These are phyloP conservation scores for Leuciscus idus DNA, from an alignment of 2,113 vertebrate species.

Conservation along the genomic window DNA sequence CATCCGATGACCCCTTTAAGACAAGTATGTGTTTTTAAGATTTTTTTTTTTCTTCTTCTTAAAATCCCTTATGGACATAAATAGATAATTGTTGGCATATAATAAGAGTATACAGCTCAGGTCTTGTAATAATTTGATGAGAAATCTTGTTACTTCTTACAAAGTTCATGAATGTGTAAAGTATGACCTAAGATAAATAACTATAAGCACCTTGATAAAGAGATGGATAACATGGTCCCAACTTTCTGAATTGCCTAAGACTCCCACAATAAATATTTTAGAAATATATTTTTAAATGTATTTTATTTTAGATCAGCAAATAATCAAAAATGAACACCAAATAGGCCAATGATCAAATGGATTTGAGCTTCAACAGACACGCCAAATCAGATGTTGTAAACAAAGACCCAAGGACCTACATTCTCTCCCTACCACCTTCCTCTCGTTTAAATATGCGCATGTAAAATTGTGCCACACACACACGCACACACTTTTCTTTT, in stretches of 20 bases:
- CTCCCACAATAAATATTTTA: conserved; percentile 76
- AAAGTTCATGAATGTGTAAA: conserved; percentile 42
- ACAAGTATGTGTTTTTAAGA: too few relatives aligned
- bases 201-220: conserved; percentile 68
- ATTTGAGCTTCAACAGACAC: conserved; percentile 70
- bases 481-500: conserved; percentile 65
- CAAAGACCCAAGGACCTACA: conserved; percentile 75
- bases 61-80: background rate
- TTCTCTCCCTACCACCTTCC: conserved; percentile 63
- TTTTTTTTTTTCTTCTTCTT: too few relatives aligned
- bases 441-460: conserved; percentile 73
- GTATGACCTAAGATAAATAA: conserved; percentile 62
- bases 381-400: conserved; percentile 73
- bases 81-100: background rate
- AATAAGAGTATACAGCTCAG: background rate
- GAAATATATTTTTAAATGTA: background rate
- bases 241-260: conserved; percentile 63
- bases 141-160: background rate
- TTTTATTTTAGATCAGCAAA: conserved; percentile 69
- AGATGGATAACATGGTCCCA: conserved; percentile 64
- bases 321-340: conserved; percentile 80
- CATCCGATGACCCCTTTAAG: too few relatives aligned
- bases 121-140: background rate
- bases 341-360: conserved; percentile 78
- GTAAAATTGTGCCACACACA: conserved; percentile 57